These are phyloP conservation scores for Hirundo rustica DNA, from an alignment of 2,797 vertebrate species.

Conservation along the genomic window DNA sequence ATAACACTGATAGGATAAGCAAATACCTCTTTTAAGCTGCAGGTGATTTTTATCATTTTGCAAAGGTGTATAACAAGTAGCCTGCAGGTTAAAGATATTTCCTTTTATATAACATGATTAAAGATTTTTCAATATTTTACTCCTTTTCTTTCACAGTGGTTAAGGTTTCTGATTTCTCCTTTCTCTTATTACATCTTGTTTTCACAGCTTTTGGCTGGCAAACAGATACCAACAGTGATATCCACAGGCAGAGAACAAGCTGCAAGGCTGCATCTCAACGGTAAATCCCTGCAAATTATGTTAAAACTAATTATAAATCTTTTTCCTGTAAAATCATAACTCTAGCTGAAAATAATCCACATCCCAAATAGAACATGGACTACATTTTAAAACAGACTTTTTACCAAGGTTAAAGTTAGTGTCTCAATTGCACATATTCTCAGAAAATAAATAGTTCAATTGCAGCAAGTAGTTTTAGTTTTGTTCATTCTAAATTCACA, in stretches of 20 bases:
- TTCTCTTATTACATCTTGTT: constrained; percentile 9
- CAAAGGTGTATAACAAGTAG: neutral
- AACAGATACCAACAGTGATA: constrained; percentile 23
- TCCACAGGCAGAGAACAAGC: constrained; percentile 13
- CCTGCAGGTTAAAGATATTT: neutral
- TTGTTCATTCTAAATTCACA: constrained; percentile 55
- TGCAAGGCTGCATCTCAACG: neutral
- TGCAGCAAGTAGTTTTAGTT: constrained; percentile 43
- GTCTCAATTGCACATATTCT: constrained; percentile 34
- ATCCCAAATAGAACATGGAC: constrained; percentile 8
- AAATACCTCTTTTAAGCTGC: neutral
- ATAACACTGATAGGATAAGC: neutral
- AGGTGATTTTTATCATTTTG: constrained; percentile 16
- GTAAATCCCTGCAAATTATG: constrained; percentile 57
- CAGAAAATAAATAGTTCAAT: constrained; percentile 38
- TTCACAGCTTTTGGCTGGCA: constrained; percentile 35
- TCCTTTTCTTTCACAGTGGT: neutral
- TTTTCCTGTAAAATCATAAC: constrained; percentile 41
- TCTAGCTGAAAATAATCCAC: constrained; percentile 49
- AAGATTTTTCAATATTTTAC: neutral
- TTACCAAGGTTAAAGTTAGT: constrained; percentile 10
- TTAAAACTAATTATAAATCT: constrained; percentile 64
- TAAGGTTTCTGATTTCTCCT: constrained; percentile 11
- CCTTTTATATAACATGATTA: neutral
- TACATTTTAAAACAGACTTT: constrained; percentile 26